Base-by-base conservation (phyloP, 2,113 vertebrate species). In the Delphinus delphis region DNA sequence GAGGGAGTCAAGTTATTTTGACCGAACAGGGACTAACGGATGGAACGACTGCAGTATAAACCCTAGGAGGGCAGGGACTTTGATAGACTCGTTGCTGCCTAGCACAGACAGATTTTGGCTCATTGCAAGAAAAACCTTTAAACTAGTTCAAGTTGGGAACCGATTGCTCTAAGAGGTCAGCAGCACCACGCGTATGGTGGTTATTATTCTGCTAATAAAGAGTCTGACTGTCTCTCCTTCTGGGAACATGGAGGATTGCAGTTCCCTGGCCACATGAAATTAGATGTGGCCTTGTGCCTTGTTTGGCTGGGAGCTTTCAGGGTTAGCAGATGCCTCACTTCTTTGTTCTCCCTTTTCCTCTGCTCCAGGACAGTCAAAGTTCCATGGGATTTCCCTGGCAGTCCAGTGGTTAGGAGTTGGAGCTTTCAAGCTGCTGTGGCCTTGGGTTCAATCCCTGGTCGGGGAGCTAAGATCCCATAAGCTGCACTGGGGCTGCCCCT, bases 121-220 rank as follows among this genome's bases (percentile, higher is more conserved):
- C 38, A 3, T 67, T 25, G 13, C 23, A 71, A n/a, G 74, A 82
- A 71, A 50, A 65, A 41, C 7, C 26, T 83, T 90, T 53, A 53
- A 77, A 62, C 79, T 58, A n/a, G 38, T 95, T 65, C 31, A 82
- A 53, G 65, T 76, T 33, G 41, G 65, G 20, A 73, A 26, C n/a
- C 23, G n/a, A 18, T 44, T 47, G 18, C 25, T 53, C 33, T 14
- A 17, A 92, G 58, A 73, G 10, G 80, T 9, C 20, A n/a, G 17
- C 41, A 41, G 36, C 44, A 10, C 3, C 6, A 6, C 0, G 12
- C 1, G 10, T 47, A 2, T 13, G 5, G 11, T n/a, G 26, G 33
- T 20, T 47, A 21, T 36, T 38, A 14, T 76, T 62, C 62, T 41
- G 36, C 53, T n/a, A 6, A 0, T 36, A 6, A 73, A 20, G 26